Base-by-base conservation (phyloP, 2,113 vertebrate genomes). In the Grammatotria lemairii region DNA sequence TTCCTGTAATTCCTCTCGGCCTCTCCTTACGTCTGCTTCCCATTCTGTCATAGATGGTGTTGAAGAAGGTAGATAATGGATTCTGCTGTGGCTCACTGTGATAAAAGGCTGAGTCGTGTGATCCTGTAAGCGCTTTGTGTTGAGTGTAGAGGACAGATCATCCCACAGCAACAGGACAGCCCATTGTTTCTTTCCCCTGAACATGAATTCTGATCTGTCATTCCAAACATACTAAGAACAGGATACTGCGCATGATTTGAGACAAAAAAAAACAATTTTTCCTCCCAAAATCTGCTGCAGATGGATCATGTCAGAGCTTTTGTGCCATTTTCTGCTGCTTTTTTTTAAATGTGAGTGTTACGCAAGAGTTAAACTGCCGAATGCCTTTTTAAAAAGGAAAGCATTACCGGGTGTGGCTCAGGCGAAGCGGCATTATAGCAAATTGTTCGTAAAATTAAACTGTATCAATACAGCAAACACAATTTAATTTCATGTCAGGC, bases 401-500 rank as follows among this genome's bases (percentile, higher is more conserved):
- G 90, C 49, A 85, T 79, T 63, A 49, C 75, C n/a, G 21, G 35
- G 45, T 81, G 65, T 70, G 82, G 85, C 83, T 86, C 51, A 81
- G 70, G 82, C 35, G 83, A 88, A 82, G 13, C 26, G 60, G 54
- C 91, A 89, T 86, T 38, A 83, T 6, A 80, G 85, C 65, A 94
- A 92, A 91, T 88, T 13, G 57, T 86, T 88, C 6, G 81, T 92
- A 88, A 91, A 94, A 93, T 91, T 81, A 88, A 92, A 93, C 45
- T 88, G 28, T 80, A 84, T 73, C 87, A 88, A 83, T 85, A 47
- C 40, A 89, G 83, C 81, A 90, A 91, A 93, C 86, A 80, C 90
- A 92, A 85, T 93, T 88, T 83, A n/a, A 93, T 89, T 88, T 83
- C 80, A 58, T 89, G 87, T 92, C 55, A 81, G 79, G 73, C 85